phyloP scores from a whole-genome alignment of 2,113 vertebrate species.

The Poicephalus meyeri region DNA sequence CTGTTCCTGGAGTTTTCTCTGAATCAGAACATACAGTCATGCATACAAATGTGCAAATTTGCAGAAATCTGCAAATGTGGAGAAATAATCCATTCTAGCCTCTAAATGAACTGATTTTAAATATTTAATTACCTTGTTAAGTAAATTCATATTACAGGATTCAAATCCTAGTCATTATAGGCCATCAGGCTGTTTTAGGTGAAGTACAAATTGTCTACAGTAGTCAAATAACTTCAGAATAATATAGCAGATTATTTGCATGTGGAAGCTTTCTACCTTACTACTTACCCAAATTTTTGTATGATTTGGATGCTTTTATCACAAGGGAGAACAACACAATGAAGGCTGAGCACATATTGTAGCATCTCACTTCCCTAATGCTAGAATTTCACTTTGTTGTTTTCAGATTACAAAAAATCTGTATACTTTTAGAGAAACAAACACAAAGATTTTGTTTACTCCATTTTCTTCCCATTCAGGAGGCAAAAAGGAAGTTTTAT shows the following conservation, averaged over 20 bases:
- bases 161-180: constrained; percentile 32
- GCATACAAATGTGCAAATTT: constrained; percentile 29
- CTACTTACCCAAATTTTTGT: neutral
- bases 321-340: neutral
- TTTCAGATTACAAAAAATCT: neutral
- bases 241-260: neutral
- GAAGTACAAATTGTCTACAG: neutral
- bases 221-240: constrained; percentile 18
- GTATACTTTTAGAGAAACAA: neutral
- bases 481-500: neutral
- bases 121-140: constrained; percentile 74
- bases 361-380: neutral
- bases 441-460: neutral
- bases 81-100: constrained; percentile 28
- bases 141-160: constrained; percentile 67
- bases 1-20: too few relatives aligned
- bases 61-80: constrained; percentile 5
- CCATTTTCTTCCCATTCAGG: neutral
- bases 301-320: neutral
- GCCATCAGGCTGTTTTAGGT: constrained; percentile 25
- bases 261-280: neutral
- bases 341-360: neutral
- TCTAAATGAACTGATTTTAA: constrained; percentile 62
- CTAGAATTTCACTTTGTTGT: neutral
- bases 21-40: neutral